A percentile compares a stretch with the other conserved stretches of the same genome.
Evolutionary conservation across 2,113 vertebrate genomes (phyloP).

Genomic region (Melierax canorus): DNA sequence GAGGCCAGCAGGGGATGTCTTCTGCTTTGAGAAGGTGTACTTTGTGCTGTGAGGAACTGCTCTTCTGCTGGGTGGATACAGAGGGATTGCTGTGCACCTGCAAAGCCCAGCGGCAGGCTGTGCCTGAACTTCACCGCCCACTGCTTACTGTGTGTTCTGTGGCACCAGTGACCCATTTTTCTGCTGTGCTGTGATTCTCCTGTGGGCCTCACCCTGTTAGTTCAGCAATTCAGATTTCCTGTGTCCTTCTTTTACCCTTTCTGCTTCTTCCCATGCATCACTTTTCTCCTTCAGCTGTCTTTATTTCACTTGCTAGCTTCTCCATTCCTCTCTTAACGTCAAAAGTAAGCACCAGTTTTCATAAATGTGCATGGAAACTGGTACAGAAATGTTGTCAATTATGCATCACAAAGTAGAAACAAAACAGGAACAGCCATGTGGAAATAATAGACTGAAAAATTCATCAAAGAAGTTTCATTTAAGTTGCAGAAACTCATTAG

Average conservation of each 20-base stretch:
- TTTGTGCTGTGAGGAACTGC: not conserved
- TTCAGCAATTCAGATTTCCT: not conserved
- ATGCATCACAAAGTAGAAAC: not conserved
- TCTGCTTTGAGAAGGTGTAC: not conserved
- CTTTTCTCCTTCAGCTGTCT: not conserved
- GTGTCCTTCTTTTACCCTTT: not conserved
- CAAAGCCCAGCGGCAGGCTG: rapidly evolving
- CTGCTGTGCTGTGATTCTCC: not conserved
- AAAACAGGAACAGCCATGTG: not conserved
- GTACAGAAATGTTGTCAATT: not conserved
- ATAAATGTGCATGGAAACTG: not conserved
- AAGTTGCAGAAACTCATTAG: not conserved
- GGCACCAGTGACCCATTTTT: not conserved
- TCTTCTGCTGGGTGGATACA: not conserved
- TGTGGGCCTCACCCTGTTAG: not conserved
- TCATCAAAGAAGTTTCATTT: not conserved
- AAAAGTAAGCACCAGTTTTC: not conserved
- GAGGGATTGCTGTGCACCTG: not conserved
- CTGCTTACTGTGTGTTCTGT: not conserved
- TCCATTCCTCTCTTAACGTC: not conserved
- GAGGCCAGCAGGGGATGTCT: not conserved
- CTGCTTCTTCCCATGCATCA: not conserved
- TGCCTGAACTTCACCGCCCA: not conserved
- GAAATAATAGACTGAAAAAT: constrained; percentile 10
- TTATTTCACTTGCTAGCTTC: not conserved